Evolutionary conservation across 2,113 vertebrate species (phyloP).

Genomic region (Seriola aureovittata): DNA sequence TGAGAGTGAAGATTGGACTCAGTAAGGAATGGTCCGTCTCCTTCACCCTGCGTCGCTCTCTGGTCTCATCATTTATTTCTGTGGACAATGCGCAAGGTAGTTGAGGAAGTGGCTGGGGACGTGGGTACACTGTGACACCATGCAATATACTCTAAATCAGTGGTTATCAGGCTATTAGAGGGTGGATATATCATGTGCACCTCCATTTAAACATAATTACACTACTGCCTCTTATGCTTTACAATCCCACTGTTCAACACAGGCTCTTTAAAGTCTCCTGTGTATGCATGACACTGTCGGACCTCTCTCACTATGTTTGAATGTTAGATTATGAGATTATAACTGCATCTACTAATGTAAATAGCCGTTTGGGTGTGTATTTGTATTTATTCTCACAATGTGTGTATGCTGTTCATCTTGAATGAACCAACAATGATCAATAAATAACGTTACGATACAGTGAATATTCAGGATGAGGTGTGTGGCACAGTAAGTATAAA

Average conservation of each 20-base stretch:
- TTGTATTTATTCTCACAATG: conserved; percentile 82
- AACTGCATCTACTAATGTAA: conserved; percentile 65
- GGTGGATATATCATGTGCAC: conserved; percentile 29
- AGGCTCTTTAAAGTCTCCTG: conserved; percentile 12
- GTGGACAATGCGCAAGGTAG: conserved; percentile 7
- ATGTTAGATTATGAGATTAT: conserved; percentile 58
- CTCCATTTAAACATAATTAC: conserved; percentile 37
- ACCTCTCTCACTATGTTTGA: conserved; percentile 47
- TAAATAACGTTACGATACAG: conserved; percentile 59
- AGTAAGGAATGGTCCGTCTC: not conserved
- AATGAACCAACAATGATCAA: conserved; percentile 62
- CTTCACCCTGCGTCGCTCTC: not conserved
- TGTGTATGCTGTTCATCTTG: conserved; percentile 60
- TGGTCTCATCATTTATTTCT: conserved; percentile 20
- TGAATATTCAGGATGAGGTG: not conserved
- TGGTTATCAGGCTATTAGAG: not conserved
- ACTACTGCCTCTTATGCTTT: conserved; percentile 45
- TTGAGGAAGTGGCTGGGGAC: conserved; percentile 9
- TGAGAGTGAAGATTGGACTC: conserved; percentile 76
- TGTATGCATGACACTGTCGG: conserved; percentile 38
- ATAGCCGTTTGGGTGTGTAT: conserved; percentile 64
- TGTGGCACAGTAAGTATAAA: not conserved
- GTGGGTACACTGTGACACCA: conserved; percentile 42
- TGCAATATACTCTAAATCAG: conserved; percentile 33
- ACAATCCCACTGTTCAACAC: conserved; percentile 29